phyloP scores from a whole-genome alignment of 2,888 invertebrate species.

The Zaprionus bogoriensis region DNA sequence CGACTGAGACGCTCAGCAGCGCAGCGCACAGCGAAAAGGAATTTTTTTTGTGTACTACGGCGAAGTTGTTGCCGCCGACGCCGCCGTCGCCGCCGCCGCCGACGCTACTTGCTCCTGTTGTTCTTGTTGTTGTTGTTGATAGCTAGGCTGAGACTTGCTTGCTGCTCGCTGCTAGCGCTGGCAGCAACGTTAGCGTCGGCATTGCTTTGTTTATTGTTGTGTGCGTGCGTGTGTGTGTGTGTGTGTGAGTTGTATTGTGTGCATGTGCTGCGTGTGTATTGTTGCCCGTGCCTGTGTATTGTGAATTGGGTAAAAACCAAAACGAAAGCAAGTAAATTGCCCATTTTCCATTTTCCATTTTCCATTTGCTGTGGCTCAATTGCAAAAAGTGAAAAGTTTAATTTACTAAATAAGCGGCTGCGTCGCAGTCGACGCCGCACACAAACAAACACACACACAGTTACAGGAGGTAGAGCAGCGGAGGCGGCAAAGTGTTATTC shows the following conservation, averaged over 20 bases:
- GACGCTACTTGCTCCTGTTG: slow-evolving; percentile 16
- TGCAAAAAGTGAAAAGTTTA: slow-evolving; percentile 77
- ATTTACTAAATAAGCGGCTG: slow-evolving; percentile 70
- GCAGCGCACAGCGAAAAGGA: slow-evolving; percentile 58
- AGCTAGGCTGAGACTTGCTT: slow-evolving; percentile 49
- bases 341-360: slow-evolving; percentile 68
- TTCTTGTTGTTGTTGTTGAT: slow-evolving; percentile 39
- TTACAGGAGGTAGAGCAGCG: slow-evolving; percentile 3
- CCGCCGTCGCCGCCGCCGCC: slow-evolving; percentile 30
- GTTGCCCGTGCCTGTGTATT: slow-evolving; percentile 37
- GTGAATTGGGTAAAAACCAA: slow-evolving; percentile 58
- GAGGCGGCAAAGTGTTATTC: slow-evolving; percentile 59
- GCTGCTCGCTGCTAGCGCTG: too few relatives aligned
- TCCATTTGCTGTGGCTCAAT: slow-evolving; percentile 54
- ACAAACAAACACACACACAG: slow-evolving; percentile 15
- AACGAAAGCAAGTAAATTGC: slow-evolving; percentile 65
- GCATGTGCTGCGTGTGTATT: slow-evolving; percentile 36
- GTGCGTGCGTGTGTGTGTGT: neutral
- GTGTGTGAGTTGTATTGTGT: slow-evolving; percentile 2
- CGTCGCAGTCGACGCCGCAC: slow-evolving; percentile 8
- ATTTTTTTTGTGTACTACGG: slow-evolving; percentile 69
- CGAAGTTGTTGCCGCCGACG: slow-evolving; percentile 52
- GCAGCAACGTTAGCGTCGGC: slow-evolving; percentile 41
- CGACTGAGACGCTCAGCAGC: slow-evolving; percentile 22
- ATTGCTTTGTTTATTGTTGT: slow-evolving; percentile 54